Evolutionary conservation across 2,888 invertebrate species (phyloP).

Genomic region (Siphlonurus alternatus): DNA sequence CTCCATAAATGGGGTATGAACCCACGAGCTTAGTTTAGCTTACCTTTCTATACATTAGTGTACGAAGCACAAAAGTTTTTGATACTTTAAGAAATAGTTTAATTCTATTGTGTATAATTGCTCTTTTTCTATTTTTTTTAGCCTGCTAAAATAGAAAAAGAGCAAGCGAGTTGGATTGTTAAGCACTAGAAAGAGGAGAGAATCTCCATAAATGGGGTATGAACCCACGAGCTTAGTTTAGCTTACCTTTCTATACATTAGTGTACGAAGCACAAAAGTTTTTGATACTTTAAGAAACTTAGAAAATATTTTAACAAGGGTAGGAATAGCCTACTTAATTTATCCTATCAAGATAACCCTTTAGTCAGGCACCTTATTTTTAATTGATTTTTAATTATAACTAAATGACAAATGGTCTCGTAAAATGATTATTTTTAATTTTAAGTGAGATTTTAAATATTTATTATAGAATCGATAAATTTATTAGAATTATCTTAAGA

Average conservation of each 20-base stretch:
- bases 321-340: conserved; percentile 16
- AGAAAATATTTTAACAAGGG: conserved; percentile 16
- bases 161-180: conserved; percentile 31
- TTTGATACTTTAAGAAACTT: conserved; percentile 37
- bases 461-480: too few species aligned
- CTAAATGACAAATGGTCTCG: conserved; percentile 10
- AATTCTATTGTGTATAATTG: conserved; percentile 40
- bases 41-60: conserved; percentile 42
- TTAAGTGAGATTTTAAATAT: too few species aligned
- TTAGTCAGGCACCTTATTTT: conserved; percentile 33
- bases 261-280: conserved; percentile 43
- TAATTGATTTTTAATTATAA: conserved; percentile 11
- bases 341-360: conserved; percentile 46
- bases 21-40: conserved; percentile 34
- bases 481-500: too few species aligned
- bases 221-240: conserved; percentile 32
- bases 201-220: conserved; percentile 31
- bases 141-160: too few species aligned
- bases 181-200: conserved; percentile 37
- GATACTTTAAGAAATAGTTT: conserved; percentile 41
- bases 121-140: too few species aligned
- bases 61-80: conserved; percentile 43
- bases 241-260: conserved; percentile 42
- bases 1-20: conserved; percentile 32
- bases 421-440: too few species aligned